A percentile compares a stretch with the other conserved stretches of the same genome.
Evolutionary conservation across 2,888 invertebrate species (phyloP).

Genomic region (Synergus laeviventris): DNA sequence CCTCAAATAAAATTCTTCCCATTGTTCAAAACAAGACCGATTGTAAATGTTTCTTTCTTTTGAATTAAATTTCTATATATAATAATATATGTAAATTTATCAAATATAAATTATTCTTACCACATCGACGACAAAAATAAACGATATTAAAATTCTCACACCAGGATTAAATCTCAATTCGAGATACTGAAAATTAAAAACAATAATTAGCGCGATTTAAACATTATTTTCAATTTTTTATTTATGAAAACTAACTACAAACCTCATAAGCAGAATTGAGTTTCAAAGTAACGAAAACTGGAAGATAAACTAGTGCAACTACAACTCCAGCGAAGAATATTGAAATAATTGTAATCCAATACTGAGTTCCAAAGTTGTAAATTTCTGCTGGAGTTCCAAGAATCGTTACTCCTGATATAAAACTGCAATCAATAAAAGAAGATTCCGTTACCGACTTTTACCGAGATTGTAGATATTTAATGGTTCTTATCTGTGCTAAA

Average conservation of each 20-base stretch:
- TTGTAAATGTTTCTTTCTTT: background rate
- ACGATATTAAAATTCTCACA: slow-evolving; percentile 85
- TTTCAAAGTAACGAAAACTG: slow-evolving; percentile 86
- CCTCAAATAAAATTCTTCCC: background rate
- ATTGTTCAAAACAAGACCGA: background rate
- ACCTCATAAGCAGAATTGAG: slow-evolving; percentile 92
- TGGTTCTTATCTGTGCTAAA: background rate
- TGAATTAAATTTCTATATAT: background rate
- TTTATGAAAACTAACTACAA: slow-evolving; percentile 64
- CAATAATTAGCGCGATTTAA: too few relatives aligned
- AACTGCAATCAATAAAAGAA: slow-evolving; percentile 77
- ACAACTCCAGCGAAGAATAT: slow-evolving; percentile 83
- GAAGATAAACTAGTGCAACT: slow-evolving; percentile 85
- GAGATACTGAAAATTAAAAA: slow-evolving; percentile 80
- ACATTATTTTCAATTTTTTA: too few relatives aligned
- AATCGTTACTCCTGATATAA: slow-evolving; percentile 92
- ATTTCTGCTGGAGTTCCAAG: slow-evolving; percentile 92
- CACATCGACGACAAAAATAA: slow-evolving; percentile 88
- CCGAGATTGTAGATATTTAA: background rate
- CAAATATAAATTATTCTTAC: slow-evolving; percentile 76
- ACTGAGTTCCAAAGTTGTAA: slow-evolving; percentile 91
- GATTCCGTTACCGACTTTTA: slow-evolving; percentile 1
- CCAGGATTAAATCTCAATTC: slow-evolving; percentile 85
- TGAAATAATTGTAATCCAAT: slow-evolving; percentile 86
- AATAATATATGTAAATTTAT: background rate